These are phyloP conservation scores for Drosophila melanogaster DNA, from an alignment of 1,140 invertebrate genomes.

Conservation along the genomic window DNA sequence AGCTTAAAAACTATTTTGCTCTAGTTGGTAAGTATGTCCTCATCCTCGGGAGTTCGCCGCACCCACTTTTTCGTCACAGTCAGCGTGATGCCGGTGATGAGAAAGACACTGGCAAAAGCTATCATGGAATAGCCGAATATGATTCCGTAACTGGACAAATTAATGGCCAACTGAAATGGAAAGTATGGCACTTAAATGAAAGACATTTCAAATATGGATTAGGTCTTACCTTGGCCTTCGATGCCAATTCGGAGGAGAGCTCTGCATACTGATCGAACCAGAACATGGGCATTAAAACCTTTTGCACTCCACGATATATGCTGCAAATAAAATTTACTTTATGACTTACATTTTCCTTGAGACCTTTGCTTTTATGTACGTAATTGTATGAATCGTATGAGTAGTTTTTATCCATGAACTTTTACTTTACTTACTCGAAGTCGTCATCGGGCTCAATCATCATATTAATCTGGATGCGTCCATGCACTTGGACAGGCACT, in stretches of 20 bases:
- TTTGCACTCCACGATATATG: conserved; percentile 86
- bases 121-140: conserved; percentile 86
- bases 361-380: too few species aligned
- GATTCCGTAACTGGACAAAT: conserved; percentile 85
- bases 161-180: conserved; percentile 78
- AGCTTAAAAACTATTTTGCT: conserved; percentile 17
- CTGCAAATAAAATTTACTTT: conserved; percentile 67
- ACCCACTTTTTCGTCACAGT: conserved; percentile 84
- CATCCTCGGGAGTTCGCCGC: conserved; percentile 71
- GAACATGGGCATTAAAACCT: conserved; percentile 88
- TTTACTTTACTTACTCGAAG: conserved; percentile 86
- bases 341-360: too few species aligned
- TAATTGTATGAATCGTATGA: too few species aligned
- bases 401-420: neutral
- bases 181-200: neutral
- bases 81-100: conserved; percentile 83
- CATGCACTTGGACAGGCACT: conserved; percentile 88
- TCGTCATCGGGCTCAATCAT: conserved; percentile 86
- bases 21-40: conserved; percentile 70
- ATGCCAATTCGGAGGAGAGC: conserved; percentile 87
- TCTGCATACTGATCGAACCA: conserved; percentile 90
- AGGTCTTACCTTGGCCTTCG: conserved; percentile 85
- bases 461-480: conserved; percentile 91
- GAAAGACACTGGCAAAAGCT: conserved; percentile 85
- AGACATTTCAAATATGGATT: neutral